phyloP scores from a whole-genome alignment of 2,888 invertebrate genomes.

The Seladonia tumulorum region DNA sequence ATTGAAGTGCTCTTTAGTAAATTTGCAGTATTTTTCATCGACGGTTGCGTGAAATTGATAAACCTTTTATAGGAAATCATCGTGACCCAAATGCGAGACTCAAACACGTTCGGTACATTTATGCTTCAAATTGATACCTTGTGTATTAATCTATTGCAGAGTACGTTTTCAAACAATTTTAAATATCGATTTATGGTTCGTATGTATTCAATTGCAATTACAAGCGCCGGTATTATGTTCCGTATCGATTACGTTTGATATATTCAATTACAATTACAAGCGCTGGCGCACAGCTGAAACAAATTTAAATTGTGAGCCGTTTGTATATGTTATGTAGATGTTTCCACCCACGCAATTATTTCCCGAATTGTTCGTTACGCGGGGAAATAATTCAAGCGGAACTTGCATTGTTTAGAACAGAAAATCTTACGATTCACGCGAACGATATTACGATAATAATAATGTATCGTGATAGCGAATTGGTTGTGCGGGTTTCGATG shows the following conservation, averaged over 20 bases:
- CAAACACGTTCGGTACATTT: neutral
- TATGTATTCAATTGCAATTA: conserved; percentile 9
- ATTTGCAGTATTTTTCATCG: neutral
- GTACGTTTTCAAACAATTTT: conserved; percentile 4
- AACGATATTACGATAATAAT: neutral
- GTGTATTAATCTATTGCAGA: neutral
- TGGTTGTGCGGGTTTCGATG: too few relatives aligned
- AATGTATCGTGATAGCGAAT: too few relatives aligned
- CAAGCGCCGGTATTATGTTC: neutral
- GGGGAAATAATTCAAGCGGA: neutral
- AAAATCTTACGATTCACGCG: neutral
- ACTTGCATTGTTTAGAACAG: neutral
- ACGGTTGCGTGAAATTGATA: neutral
- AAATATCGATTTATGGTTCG: neutral
- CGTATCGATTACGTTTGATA: conserved; percentile 7
- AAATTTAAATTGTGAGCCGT: neutral
- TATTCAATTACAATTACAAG: conserved; percentile 1
- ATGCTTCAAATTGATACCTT: neutral
- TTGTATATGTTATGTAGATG: neutral
- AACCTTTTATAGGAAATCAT: neutral
- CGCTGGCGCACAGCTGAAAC: conserved; percentile 3
- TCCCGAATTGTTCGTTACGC: neutral
- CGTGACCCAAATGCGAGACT: neutral
- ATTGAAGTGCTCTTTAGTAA: neutral
- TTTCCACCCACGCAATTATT: neutral